These are phyloP conservation scores for Odontesthes bonariensis DNA, from an alignment of 2,113 vertebrate species.

Conservation along the genomic window DNA sequence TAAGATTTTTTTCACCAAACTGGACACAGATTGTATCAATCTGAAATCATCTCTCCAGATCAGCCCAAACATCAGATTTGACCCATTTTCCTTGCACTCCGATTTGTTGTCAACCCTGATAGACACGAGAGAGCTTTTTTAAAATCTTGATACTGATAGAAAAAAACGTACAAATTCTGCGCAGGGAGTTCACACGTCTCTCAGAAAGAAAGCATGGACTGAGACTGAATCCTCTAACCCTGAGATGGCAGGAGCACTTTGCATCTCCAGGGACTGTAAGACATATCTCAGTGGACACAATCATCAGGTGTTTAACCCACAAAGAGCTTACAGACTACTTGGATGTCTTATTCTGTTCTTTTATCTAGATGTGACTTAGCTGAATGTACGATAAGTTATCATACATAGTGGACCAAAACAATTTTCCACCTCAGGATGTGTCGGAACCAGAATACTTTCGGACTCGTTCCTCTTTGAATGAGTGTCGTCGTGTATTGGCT, in stretches of 20 bases:
- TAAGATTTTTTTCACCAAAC: background rate
- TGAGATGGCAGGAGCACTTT: constrained; percentile 12
- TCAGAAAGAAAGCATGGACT: background rate
- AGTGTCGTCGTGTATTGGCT: constrained; percentile 13
- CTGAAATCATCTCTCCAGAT: constrained; percentile 2
- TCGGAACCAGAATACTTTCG: constrained; percentile 54
- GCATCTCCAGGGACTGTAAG: constrained; percentile 11
- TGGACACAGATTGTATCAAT: constrained; percentile 16
- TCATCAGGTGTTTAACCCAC: constrained; percentile 42
- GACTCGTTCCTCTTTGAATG: constrained; percentile 16
- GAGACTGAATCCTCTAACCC: constrained; percentile 17
- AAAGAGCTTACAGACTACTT: constrained; percentile 35
- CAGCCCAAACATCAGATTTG: constrained; percentile 5
- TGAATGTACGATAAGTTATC: constrained; percentile 49
- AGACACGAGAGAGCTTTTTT: background rate
- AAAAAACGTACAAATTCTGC: constrained; percentile 18
- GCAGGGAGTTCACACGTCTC: background rate
- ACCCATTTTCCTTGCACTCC: background rate
- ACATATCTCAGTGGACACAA: constrained; percentile 14
- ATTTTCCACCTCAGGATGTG: constrained; percentile 69
- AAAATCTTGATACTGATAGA: background rate
- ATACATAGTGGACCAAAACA: constrained; percentile 63
- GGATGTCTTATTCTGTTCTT: constrained; percentile 27
- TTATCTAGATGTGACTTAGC: constrained; percentile 41
- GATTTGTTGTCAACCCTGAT: background rate